Base-by-base conservation (phyloP, 2,888 invertebrate species). In the Ptychoptera albimana region DNA sequence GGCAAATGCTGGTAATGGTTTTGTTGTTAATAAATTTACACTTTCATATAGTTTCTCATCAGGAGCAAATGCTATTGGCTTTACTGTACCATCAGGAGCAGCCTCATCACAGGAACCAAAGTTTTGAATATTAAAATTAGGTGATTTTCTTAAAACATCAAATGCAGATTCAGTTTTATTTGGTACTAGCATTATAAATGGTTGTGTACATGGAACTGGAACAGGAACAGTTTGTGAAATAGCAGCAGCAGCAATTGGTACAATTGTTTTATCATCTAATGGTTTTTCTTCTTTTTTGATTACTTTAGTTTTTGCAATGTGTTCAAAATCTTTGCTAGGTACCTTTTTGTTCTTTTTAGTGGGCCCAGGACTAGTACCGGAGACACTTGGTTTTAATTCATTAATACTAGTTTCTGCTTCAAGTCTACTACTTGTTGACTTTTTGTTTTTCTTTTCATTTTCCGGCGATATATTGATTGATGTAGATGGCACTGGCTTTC, bases 91-190 rank as follows among this genome's bases (percentile, higher is more conserved):
- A 23, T 23, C 23, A 5, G 23, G 23, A 23, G 23, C 9, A 13
- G 34, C 5, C 14, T 14, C 10, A 10, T 23, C 15, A 35, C 31
- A 10, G 23, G 41, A 10, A 4, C 29, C 13, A 12, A 57, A 59
- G 2, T 62, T 59, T 41, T 62, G 61, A 23, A 65, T 47, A 51
- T 65, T 65, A 39, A 64, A 65, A 42, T 61, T 63, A 11, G 64
- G 64, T 7, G 64, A 64, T 51, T 63, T 64, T 7, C 63, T 54
- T 11, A 64, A 37, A 1, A 55, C 58, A 53, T 65, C 65, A 35
- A 75, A 75, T 43, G 72, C 71, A 44, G 70, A 71, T 12, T 56
- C 54, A 66, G 67, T 0, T 69, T 70, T 1, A 70, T 70, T 43
- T 69, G 49, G 46, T 2, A 46, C 15, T 2, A 40, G 12, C 14